phyloP scores from a whole-genome alignment of 2,113 vertebrate genomes.

The Lonchura striata region DNA sequence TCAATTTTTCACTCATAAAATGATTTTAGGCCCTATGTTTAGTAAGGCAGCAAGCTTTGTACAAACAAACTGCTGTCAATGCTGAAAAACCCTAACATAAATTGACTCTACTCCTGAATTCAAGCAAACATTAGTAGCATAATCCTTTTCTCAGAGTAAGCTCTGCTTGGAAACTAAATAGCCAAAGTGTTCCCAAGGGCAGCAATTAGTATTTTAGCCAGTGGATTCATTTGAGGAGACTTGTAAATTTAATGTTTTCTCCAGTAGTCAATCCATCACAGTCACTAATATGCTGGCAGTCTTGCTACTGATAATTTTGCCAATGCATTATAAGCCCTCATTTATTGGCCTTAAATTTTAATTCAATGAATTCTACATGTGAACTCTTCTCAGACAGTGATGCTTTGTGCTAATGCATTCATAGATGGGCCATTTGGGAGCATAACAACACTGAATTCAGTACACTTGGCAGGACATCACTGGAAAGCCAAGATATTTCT shows the following conservation, averaged over 20 bases:
- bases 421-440: slow-evolving; percentile 4
- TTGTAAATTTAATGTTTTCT: slow-evolving; percentile 56
- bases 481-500: background rate
- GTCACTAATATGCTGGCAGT: slow-evolving; percentile 31
- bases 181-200: slow-evolving; percentile 31
- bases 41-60: background rate
- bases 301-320: slow-evolving; percentile 32
- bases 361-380: slow-evolving; percentile 10
- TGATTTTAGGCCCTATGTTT: background rate
- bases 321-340: slow-evolving; percentile 28
- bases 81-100: background rate
- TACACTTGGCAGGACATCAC: background rate
- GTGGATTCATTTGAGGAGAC: background rate
- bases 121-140: background rate
- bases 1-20: background rate
- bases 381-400: background rate
- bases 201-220: slow-evolving; percentile 47
- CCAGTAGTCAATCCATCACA: slow-evolving; percentile 14
- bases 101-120: background rate
- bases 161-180: slow-evolving; percentile 41
- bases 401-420: slow-evolving; percentile 9
- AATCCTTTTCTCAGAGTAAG: slow-evolving; percentile 8
- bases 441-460: background rate
- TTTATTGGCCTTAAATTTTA: slow-evolving; percentile 52
- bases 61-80: background rate